Evolutionary conservation across 2,888 invertebrate genomes (phyloP).

Genomic region (Beris morrisii): DNA sequence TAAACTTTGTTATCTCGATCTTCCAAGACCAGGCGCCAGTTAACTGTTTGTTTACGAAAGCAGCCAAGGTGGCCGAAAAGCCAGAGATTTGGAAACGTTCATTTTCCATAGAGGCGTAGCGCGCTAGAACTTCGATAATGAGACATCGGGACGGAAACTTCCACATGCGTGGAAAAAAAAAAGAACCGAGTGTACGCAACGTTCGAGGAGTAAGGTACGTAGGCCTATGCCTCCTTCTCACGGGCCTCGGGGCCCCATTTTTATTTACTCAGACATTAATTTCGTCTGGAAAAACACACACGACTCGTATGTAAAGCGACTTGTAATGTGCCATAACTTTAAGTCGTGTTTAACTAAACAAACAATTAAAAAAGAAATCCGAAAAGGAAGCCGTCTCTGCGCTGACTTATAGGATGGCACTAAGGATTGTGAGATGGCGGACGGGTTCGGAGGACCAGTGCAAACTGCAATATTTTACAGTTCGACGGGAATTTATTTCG

Average conservation of each 20-base stretch:
- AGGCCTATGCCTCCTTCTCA: background rate
- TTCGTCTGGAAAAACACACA: slow-evolving; percentile 31
- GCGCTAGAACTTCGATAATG: background rate
- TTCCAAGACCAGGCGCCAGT: slow-evolving; percentile 26
- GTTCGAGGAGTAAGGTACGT: slow-evolving; percentile 9
- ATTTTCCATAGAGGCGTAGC: too few species aligned
- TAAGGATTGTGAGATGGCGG: too few species aligned
- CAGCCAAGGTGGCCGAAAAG: slow-evolving; percentile 28
- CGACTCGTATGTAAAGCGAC: slow-evolving; percentile 17
- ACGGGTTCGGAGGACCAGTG: too few species aligned
- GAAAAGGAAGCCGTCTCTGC: slow-evolving; percentile 9
- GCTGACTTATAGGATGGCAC: too few species aligned
- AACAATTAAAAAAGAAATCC: slow-evolving; percentile 31
- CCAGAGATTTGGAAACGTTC: background rate
- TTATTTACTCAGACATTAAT: slow-evolving; percentile 33
- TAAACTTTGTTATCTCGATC: slow-evolving; percentile 5
- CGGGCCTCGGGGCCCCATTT: background rate
- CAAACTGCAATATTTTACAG: too few species aligned
- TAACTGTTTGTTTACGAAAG: slow-evolving; percentile 32
- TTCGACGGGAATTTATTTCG: too few species aligned
- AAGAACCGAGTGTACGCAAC: background rate
- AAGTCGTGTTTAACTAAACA: slow-evolving; percentile 33
- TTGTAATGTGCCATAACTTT: slow-evolving; percentile 31
- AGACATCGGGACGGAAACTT: slow-evolving; percentile 23
- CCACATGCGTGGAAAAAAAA: background rate